Percentiles rank a stretch among this genome's conserved stretches.
Evolutionary conservation across 30 jellyfish, hydroid and myxozoan species (phyloP).

Genomic region (Hydra vulgaris): DNA sequence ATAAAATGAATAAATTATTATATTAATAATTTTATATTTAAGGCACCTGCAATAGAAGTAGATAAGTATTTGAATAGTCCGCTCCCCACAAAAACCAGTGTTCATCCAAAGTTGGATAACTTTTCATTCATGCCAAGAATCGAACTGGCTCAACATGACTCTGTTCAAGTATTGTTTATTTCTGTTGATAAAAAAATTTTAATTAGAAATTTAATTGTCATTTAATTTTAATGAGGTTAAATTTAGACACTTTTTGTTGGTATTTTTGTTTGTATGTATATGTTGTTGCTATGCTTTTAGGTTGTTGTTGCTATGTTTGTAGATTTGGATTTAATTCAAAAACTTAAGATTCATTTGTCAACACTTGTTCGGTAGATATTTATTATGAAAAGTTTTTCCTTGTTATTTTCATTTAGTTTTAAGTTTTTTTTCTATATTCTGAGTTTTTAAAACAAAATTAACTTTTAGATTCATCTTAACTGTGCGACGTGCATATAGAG

Average conservation of each 20-base stretch:
- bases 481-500: conserved; percentile 90
- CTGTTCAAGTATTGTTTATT: conserved; percentile 43
- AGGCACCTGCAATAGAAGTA: conserved; percentile 58
- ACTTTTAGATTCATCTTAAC: conserved; percentile 51
- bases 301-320: conserved; percentile 76
- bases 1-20: too few species aligned
- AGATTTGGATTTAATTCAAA: conserved; percentile 58
- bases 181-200: too few species aligned
- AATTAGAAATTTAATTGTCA: too few species aligned
- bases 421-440: too few species aligned
- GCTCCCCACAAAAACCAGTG: conserved; percentile 46
- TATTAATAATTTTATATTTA: too few species aligned
- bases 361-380: conserved; percentile 67
- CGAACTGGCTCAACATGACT: conserved; percentile 56
- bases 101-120: conserved; percentile 45
- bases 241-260: too few species aligned
- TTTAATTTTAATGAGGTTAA: too few species aligned
- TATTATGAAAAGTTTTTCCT: too few species aligned
- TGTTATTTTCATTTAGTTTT: too few species aligned
- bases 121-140: conserved; percentile 86
- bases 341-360: conserved; percentile 60
- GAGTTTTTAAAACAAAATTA: too few species aligned
- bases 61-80: conserved; percentile 42
- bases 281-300: too few species aligned
- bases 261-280: too few species aligned